Evolutionary conservation across 2,888 invertebrate species (phyloP).

Genomic region (Caenorhabditis uteleia): DNA sequence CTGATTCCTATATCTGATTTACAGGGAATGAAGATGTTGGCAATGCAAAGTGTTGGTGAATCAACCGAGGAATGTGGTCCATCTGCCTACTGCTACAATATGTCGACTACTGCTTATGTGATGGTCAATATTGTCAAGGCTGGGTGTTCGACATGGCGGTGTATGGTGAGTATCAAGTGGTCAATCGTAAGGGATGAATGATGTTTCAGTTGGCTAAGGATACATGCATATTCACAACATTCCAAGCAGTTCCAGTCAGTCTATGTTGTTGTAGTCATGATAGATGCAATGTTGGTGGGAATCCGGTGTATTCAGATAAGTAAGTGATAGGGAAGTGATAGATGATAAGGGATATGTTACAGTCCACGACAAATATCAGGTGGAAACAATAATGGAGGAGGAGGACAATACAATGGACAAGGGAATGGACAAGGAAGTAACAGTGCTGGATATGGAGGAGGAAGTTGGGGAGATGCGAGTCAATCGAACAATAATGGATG

Average conservation of each 20-base stretch:
- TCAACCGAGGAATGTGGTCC: constrained; percentile 50
- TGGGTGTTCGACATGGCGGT: constrained; percentile 62
- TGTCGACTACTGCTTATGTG: constrained; percentile 48
- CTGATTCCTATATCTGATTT: neutral
- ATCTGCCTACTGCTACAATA: constrained; percentile 52
- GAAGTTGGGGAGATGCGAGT: constrained; percentile 31
- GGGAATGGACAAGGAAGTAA: constrained; percentile 6
- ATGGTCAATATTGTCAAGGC: constrained; percentile 61
- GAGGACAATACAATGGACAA: neutral
- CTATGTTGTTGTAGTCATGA: constrained; percentile 62
- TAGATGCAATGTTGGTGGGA: constrained; percentile 58
- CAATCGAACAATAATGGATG: constrained; percentile 38
- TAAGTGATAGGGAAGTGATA: constrained; percentile 1
- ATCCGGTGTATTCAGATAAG: constrained; percentile 44
- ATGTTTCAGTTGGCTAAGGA: constrained; percentile 56
- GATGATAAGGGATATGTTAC: neutral
- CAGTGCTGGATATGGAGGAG: constrained; percentile 21
- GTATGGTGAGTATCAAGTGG: constrained; percentile 42
- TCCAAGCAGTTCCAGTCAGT: constrained; percentile 61
- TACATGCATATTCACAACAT: constrained; percentile 60
- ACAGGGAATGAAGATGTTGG: constrained; percentile 50
- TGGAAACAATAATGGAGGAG: constrained; percentile 4
- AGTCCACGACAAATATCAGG: constrained; percentile 14
- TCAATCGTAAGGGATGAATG: neutral
- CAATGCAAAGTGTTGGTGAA: constrained; percentile 49